A percentile compares a stretch with the other conserved stretches of the same genome.
phyloP scores from a whole-genome alignment of 2,113 vertebrate species.

The Larimichthys polyactis region DNA sequence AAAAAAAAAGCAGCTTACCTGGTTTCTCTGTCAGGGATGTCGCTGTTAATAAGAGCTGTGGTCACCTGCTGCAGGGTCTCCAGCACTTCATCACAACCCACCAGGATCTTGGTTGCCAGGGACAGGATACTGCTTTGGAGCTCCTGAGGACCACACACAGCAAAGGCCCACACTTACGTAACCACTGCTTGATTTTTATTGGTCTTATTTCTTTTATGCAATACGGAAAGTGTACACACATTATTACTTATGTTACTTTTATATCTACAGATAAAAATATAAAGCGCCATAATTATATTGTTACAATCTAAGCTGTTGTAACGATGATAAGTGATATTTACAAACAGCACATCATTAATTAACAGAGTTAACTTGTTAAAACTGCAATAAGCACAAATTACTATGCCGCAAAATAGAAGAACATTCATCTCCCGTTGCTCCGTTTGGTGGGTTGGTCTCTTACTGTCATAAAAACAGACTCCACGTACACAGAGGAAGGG shows the following conservation, averaged over 20 bases:
- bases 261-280: not conserved
- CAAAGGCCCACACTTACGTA: conserved; percentile 77
- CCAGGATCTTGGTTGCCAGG: conserved; percentile 94
- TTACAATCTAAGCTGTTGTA: not conserved
- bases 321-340: not conserved
- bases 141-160: conserved; percentile 85
- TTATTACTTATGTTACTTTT: not conserved
- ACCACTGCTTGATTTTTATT: conserved; percentile 60
- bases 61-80: conserved; percentile 98
- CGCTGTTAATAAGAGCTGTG: conserved; percentile 94
- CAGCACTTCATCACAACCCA: conserved; percentile 97
- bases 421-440: conserved; percentile 9
- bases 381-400: conserved; percentile 10
- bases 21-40: conserved; percentile 91
- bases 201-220: conserved; percentile 6
- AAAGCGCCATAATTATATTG: not conserved
- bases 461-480: conserved; percentile 31
- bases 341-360: conserved; percentile 8
- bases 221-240: not conserved
- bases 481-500: conserved; percentile 71
- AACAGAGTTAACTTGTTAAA: conserved; percentile 7
- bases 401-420: not conserved
- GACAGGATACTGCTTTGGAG: conserved; percentile 95
- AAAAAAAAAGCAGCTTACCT: conserved; percentile 83
- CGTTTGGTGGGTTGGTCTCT: conserved; percentile 3